These are phyloP conservation scores for Kradibia gibbosae DNA, from an alignment of 1,140 invertebrate genomes.

Conservation along the genomic window DNA sequence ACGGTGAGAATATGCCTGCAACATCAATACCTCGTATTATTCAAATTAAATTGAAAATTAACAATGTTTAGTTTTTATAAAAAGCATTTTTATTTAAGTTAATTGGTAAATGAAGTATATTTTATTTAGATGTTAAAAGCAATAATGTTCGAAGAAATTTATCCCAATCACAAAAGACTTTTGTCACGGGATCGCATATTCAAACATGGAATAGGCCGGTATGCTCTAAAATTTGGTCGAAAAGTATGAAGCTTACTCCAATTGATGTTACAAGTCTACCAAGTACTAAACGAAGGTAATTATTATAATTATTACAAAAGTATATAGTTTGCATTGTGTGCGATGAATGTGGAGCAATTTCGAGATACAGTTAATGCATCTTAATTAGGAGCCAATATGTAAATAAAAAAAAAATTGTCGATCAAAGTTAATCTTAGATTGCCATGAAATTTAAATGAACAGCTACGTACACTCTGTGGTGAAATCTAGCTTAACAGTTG, in stretches of 20 bases:
- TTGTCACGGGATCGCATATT: constrained; percentile 53
- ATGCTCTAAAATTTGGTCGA: constrained; percentile 61
- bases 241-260: constrained; percentile 68
- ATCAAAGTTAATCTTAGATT: too few relatives aligned
- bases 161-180: constrained; percentile 54
- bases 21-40: background rate
- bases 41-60: background rate
- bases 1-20: background rate
- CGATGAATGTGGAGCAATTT: too few relatives aligned
- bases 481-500: too few relatives aligned
- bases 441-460: too few relatives aligned
- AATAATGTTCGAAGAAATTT: constrained; percentile 53
- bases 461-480: too few relatives aligned
- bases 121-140: constrained; percentile 54
- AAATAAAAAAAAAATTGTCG: too few relatives aligned
- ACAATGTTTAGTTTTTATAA: background rate
- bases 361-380: too few relatives aligned
- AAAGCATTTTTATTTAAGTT: background rate
- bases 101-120: background rate
- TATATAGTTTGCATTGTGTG: too few relatives aligned
- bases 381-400: too few relatives aligned
- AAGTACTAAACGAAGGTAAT: constrained; percentile 64
- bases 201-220: constrained; percentile 64
- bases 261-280: constrained; percentile 64
- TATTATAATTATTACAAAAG: background rate